Evolutionary conservation across 2,797 vertebrate species (phyloP), one percentile per base, ranked within the genome.

Genomic region (Anguilla marmorata): DNA sequence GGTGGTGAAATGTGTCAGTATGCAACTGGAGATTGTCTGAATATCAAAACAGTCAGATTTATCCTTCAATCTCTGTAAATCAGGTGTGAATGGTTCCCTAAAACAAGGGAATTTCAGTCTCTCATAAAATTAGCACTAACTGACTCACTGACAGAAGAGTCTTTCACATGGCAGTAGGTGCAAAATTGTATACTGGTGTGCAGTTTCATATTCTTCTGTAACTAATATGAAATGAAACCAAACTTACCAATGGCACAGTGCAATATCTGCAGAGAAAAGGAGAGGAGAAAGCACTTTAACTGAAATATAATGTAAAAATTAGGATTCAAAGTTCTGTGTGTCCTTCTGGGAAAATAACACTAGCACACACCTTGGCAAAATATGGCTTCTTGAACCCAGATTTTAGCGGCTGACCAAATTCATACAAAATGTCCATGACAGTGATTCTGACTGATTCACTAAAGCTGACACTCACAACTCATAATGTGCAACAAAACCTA

Each of bases 221-320:
- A 79, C 37, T 37, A 79, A 45, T 41, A 79, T 63, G 16, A 41
- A 50, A 48, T 33, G 37, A 50, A 5, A 66, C 5, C 69, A 63
- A 90, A 97, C 98, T 98, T 96, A 99, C 98, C 98, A 89, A 97
- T 90, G 86, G 97, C 98, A 95, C 98, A 99, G 94, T 99, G 98
- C 89, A 99, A 94, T 90, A 99, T 97, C 98, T 99, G 96, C 90
- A 76, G 30, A 93, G 93, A 89, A 27, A 83, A 69, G 24, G 41
- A 16, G 90, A n/a, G 85, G 89, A 94, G 30, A 92, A n/a, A 87
- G 33, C 72, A 74, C 9, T 33, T 37, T 12, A 82, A 54, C 76
- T 69, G 87, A 92, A 76, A 76, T 76, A 33, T 3, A 2, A 33
- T 37, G 16, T 14, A 37, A 76, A 9, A 14, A 14, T 76, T 72